Evolutionary conservation across 2,113 vertebrate species (phyloP).

Genomic region (Cheirogaleus medius): DNA sequence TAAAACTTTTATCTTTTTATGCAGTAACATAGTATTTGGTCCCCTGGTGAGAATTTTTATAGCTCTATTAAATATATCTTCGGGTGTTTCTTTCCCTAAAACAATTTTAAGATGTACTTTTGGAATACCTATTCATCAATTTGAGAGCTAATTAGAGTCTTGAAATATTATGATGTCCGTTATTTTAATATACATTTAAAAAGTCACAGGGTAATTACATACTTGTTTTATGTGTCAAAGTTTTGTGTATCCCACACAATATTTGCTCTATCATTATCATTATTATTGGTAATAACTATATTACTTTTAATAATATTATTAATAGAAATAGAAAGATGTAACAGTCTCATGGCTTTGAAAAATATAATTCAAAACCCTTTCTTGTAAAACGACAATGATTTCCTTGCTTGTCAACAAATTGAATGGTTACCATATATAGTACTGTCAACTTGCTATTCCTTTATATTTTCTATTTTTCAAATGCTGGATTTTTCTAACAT

Average conservation of each 20-base stretch:
- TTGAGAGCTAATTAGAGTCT: slow-evolving; percentile 1
- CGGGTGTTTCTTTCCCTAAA: not conserved
- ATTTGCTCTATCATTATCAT: not conserved
- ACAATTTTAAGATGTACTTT: not conserved
- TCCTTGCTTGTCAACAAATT: slow-evolving; percentile 30
- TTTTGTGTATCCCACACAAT: not conserved
- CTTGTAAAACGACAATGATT: not conserved
- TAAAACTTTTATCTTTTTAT: slow-evolving; percentile 10
- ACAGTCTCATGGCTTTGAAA: slow-evolving; percentile 15
- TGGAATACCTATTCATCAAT: not conserved
- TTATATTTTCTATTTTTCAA: slow-evolving; percentile 26
- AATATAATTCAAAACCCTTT: not conserved
- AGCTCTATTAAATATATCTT: not conserved
- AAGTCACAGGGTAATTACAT: not conserved
- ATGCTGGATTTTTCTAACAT: not conserved
- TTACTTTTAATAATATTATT: not conserved
- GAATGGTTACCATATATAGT: not conserved
- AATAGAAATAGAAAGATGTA: slow-evolving; percentile 30
- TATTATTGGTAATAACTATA: not conserved
- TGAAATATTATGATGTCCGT: not conserved
- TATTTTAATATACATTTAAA: not conserved
- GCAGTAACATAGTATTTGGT: not conserved
- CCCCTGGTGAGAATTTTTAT: not conserved
- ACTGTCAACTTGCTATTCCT: not conserved
- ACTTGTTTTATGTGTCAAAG: not conserved